Percentiles rank a stretch among this genome's conserved stretches.
Evolutionary conservation across 2,888 invertebrate genomes (phyloP).

Genomic region (Azorinus chamasolen): DNA sequence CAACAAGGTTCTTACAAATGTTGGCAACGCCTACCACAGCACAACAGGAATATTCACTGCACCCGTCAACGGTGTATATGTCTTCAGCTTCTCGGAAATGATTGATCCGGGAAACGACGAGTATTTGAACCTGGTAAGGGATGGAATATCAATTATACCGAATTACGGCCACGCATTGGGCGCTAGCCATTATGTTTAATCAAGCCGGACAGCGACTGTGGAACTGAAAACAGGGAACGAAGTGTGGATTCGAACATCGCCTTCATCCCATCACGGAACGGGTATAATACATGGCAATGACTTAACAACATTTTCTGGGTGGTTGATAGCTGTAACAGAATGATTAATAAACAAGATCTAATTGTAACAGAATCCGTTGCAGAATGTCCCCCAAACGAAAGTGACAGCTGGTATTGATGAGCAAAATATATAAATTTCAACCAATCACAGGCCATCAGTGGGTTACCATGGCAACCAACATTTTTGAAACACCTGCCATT

Average conservation of each 20-base stretch:
- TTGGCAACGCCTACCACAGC: constrained; percentile 17
- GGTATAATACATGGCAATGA: constrained; percentile 23
- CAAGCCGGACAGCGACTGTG: constrained; percentile 7
- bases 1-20: constrained; percentile 18
- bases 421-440: too few species aligned
- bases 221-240: constrained; percentile 10
- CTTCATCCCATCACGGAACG: neutral
- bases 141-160: constrained; percentile 12
- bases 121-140: constrained; percentile 18
- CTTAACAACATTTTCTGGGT: constrained; percentile 15
- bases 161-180: constrained; percentile 24
- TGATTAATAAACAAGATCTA: too few species aligned
- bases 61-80: constrained; percentile 11
- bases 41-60: constrained; percentile 10
- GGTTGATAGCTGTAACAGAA: neutral
- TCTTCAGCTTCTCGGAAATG: constrained; percentile 19
- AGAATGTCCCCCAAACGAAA: too few species aligned
- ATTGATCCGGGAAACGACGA: constrained; percentile 4
- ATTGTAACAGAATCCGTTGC: too few species aligned
- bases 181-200: neutral
- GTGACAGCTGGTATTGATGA: too few species aligned
- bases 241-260: constrained; percentile 15
- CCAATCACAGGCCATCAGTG: too few species aligned
- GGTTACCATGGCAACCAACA: too few species aligned
- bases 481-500: too few species aligned